A percentile compares a stretch with the other conserved stretches of the same genome.
Conservation (phyloP, 2,797 vertebrate genomes). For the Mallotus villosus region DNA sequence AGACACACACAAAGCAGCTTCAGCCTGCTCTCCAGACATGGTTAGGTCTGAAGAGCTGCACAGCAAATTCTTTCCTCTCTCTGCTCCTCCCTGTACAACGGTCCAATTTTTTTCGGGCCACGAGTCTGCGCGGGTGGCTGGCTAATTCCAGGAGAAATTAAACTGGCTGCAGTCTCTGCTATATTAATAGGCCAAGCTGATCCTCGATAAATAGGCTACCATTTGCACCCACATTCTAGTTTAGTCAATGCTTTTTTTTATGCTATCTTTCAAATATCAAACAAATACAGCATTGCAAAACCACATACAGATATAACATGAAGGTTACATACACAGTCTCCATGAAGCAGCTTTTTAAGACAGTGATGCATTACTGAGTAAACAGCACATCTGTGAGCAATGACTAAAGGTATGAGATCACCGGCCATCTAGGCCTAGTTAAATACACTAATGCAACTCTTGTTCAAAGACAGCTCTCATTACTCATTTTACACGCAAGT, state of each 20-base stretch:
- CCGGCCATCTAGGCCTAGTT: slow-evolving; percentile 35
- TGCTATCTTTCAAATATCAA: neutral
- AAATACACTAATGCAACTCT: slow-evolving; percentile 35
- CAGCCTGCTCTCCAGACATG: slow-evolving; percentile 59
- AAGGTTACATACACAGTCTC: neutral
- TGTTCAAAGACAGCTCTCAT: slow-evolving; percentile 1
- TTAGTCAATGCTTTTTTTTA: neutral
- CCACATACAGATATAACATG: neutral
- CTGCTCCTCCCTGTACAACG: slow-evolving; percentile 60
- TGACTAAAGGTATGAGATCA: slow-evolving; percentile 64
- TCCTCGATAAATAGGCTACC: slow-evolving; percentile 25
- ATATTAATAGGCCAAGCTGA: slow-evolving; percentile 5
- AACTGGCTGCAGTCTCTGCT: neutral
- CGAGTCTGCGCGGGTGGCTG: slow-evolving; percentile 44
- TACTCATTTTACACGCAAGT: neutral
- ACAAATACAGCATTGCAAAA: slow-evolving; percentile 1
- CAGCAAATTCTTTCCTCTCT: slow-evolving; percentile 64
- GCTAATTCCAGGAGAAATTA: slow-evolving; percentile 33
- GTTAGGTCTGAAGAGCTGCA: slow-evolving; percentile 55
- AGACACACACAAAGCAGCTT: slow-evolving; percentile 25
- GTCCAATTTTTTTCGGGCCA: slow-evolving; percentile 57
- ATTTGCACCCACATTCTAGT: neutral
- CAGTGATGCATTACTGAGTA: slow-evolving; percentile 14
- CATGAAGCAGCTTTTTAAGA: slow-evolving; percentile 1
- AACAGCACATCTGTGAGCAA: slow-evolving; percentile 46